A percentile compares a stretch with the other conserved stretches of the same genome.
Evolutionary conservation across 2,113 vertebrate genomes (phyloP).

Genomic region (Corythaeola cristata): DNA sequence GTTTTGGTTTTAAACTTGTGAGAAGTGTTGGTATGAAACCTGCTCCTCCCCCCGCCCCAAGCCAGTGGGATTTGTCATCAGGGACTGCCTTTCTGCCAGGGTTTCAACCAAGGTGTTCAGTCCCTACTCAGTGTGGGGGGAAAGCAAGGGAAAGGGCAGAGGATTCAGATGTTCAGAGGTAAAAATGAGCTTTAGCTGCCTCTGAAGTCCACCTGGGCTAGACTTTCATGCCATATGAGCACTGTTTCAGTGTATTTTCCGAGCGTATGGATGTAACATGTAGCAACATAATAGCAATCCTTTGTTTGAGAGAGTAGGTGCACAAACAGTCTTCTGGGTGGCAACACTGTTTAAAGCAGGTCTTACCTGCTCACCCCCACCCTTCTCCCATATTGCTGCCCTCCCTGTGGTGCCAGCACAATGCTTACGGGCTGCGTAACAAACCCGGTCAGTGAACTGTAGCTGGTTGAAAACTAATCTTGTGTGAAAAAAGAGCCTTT

Average conservation of each 20-base stretch:
- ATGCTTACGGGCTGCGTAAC: neutral
- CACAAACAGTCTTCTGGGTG: neutral
- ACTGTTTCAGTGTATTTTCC: neutral
- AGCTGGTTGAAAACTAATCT: neutral
- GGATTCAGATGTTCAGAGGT: neutral
- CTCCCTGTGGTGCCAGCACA: neutral
- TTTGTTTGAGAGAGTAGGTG: neutral
- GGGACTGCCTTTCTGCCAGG: neutral
- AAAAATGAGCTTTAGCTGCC: neutral
- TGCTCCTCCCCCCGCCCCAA: neutral
- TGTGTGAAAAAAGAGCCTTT: neutral
- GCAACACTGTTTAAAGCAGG: neutral
- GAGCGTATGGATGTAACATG: neutral
- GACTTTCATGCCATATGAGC: neutral
- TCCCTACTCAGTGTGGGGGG: neutral
- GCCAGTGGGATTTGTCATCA: neutral
- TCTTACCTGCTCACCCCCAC: neutral
- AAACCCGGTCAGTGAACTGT: neutral
- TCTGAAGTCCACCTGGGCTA: neutral
- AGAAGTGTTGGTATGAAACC: neutral
- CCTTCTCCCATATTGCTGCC: neutral
- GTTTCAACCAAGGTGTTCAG: neutral
- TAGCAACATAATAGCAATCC: neutral
- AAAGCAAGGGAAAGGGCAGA: neutral
- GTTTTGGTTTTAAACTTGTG: neutral